Base-by-base conservation (phyloP, 2,113 vertebrate species). In the Phrynocephalus versicolor region DNA sequence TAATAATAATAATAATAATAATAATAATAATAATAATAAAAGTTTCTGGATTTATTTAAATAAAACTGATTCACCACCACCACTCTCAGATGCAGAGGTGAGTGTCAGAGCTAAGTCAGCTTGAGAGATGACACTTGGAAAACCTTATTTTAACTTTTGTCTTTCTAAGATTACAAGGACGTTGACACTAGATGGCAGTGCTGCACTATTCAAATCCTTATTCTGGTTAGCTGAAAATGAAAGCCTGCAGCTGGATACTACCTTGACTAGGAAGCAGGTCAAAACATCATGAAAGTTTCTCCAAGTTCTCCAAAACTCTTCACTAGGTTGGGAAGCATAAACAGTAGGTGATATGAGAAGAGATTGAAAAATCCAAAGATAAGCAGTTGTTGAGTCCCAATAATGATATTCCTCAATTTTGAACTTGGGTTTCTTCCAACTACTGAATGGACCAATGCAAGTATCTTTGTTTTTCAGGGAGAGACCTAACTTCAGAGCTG, bases 111-210 rank as follows among this genome's bases (percentile, higher is more conserved):
- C 74, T 76, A 76, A 76, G 41, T 30, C 16, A 3, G 15, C 39
- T 76, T 76, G 45, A 30, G 1, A 76, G 45, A 55, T 76, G 27
- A 76, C 45, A 55, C 23, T 6, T n/a, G 18, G 39, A 65, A 30
- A 6, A n/a, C 39, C 13, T 64, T 65, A 10, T 10, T 14, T 16
- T 45, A 67, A 2, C 16, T 58, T 73, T 73, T 62, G 33, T 3
- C 25, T 79, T 71, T 80, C 25, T 62, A 80, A 65, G 69, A 64
- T 6, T 74, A 23, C 30, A 45, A 75, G 30, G 33, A 35, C 8
- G 45, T 30, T 57, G 73, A 64, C 77, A 86, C 69, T 15, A 86
- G 84, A 74, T 37, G 84, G 84, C 70, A 86, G 77, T 81, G 69
- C 70, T 81, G 58, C 33, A 74, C 69, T 55, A 80, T 79, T 72